phyloP scores from a whole-genome alignment of 2,888 invertebrate species.

The Himalopsyche anomala region DNA sequence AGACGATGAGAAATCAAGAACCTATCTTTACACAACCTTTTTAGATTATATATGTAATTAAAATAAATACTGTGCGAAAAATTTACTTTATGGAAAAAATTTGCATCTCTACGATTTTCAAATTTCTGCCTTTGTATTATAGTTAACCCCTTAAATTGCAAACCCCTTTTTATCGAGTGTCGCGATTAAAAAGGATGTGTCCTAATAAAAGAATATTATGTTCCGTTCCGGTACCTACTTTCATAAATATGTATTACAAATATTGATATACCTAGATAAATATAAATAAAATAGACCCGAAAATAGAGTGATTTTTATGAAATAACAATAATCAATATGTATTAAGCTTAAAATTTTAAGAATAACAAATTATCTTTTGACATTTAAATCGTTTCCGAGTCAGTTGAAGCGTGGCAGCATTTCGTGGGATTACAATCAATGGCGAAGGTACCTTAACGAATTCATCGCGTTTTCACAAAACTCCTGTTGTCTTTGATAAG shows the following conservation, averaged over 20 bases:
- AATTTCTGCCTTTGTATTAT: no score
- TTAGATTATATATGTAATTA: no score
- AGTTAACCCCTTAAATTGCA: no score
- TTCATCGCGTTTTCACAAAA: conserved; percentile 37
- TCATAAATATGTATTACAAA: background rate
- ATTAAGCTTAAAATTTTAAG: background rate
- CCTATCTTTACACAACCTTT: no score
- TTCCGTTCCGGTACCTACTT: no score
- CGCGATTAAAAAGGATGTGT: no score
- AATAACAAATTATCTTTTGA: conserved; percentile 17
- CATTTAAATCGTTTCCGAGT: conserved; percentile 23
- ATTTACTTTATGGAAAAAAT: no score
- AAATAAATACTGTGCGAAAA: no score
- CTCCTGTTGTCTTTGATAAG: conserved; percentile 40
- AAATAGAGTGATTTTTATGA: background rate
- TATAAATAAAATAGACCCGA: background rate
- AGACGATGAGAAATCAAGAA: no score
- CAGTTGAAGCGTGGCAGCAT: conserved; percentile 26
- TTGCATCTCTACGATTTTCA: no score
- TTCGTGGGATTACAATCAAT: conserved; percentile 32
- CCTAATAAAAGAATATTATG: no score
- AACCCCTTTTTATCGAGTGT: no score
- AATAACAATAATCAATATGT: background rate
- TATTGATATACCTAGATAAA: background rate
- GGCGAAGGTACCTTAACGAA: conserved; percentile 28